These are phyloP conservation scores for Schizopygopsis pylzovi DNA, from an alignment of 2,797 vertebrate genomes.

Conservation along the genomic window DNA sequence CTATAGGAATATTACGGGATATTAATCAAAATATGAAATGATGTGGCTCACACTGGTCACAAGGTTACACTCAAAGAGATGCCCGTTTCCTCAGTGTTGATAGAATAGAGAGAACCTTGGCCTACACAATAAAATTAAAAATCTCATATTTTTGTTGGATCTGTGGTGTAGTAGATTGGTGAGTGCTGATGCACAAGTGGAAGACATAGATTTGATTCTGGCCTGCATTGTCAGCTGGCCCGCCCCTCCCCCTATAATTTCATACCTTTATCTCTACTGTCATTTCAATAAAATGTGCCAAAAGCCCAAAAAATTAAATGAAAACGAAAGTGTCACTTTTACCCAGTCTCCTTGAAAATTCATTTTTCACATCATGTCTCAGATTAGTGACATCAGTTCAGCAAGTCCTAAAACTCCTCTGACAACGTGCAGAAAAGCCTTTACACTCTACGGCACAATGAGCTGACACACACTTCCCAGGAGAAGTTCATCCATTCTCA, in stretches of 20 bases:
- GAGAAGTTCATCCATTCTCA: slow-evolving; percentile 18
- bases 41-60: neutral
- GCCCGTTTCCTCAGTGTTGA: neutral
- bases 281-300: slow-evolving; percentile 4
- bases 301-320: neutral
- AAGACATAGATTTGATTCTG: neutral
- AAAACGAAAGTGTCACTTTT: slow-evolving; percentile 23
- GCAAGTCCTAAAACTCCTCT: slow-evolving; percentile 37
- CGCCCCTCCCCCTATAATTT: neutral
- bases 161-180: neutral
- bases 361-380: neutral
- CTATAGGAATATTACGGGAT: neutral
- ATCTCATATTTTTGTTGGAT: neutral
- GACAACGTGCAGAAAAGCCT: slow-evolving; percentile 41
- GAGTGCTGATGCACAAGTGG: neutral
- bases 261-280: neutral
- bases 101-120: neutral
- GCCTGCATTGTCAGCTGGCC: neutral
- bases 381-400: slow-evolving; percentile 43
- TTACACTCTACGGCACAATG: slow-evolving; percentile 28
- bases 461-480: slow-evolving; percentile 29
- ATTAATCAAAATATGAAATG: neutral
- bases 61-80: slow-evolving; percentile 9
- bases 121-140: neutral
- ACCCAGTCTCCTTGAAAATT: slow-evolving; percentile 27